phyloP scores from a whole-genome alignment of 2,888 invertebrate genomes.

The Herminia tarsipennalis region DNA sequence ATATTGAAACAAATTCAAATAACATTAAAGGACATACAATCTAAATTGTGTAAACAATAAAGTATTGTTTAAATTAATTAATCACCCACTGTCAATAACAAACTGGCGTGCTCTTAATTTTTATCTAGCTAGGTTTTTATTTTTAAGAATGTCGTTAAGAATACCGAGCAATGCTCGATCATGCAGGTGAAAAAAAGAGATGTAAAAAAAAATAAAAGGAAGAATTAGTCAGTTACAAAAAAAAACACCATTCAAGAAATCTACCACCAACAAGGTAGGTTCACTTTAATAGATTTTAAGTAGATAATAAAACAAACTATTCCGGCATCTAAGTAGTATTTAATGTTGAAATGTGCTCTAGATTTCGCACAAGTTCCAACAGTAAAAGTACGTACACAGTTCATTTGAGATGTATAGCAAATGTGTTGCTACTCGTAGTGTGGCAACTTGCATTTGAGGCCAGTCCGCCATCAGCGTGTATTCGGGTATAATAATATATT shows the following conservation, averaged over 20 bases:
- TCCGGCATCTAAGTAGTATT: conserved; percentile 40
- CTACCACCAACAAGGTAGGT: conserved; percentile 9
- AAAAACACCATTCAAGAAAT: conserved; percentile 14
- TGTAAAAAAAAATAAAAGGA: no score
- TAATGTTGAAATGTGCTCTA: conserved; percentile 44
- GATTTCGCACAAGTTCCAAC: conserved; percentile 28
- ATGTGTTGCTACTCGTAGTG: no score
- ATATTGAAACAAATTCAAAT: no score
- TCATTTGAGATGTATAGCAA: conserved; percentile 39
- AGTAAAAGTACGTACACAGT: conserved; percentile 20
- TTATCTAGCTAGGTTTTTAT: no score
- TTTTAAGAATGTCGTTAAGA: no score
- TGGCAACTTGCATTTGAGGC: conserved; percentile 48
- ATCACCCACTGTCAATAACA: no score
- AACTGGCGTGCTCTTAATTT: no score
- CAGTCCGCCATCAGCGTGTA: conserved; percentile 25
- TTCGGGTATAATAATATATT: conserved; percentile 20
- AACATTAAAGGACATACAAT: no score
- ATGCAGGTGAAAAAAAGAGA: no score
- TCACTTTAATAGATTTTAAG: conserved; percentile 31
- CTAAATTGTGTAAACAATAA: no score
- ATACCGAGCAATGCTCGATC: no score
- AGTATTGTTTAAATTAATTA: no score
- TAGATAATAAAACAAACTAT: conserved; percentile 36
- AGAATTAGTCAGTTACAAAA: conserved; percentile 2